phyloP scores from a whole-genome alignment of 2,888 invertebrate genomes.

The Drosophila pseudotakahashii region DNA sequence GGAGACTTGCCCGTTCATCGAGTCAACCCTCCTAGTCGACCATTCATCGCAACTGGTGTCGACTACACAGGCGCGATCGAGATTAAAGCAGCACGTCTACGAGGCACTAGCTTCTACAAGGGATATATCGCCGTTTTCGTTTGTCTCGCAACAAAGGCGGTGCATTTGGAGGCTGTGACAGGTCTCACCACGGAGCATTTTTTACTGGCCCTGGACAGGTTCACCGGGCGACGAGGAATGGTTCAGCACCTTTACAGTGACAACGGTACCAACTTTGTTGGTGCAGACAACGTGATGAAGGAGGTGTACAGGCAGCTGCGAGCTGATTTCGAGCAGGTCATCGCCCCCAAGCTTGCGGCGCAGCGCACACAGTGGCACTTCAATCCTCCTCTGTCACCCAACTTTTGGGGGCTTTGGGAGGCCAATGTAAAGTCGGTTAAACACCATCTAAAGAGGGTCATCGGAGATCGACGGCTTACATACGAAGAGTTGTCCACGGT shows the following conservation, averaged over 20 bases:
- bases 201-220: neutral
- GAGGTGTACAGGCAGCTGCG: neutral
- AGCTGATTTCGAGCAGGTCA: neutral
- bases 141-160: neutral
- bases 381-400: neutral
- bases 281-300: neutral
- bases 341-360: neutral
- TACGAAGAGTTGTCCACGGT: neutral
- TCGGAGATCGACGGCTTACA: neutral
- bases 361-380: neutral
- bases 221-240: neutral
- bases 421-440: neutral
- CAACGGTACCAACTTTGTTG: neutral
- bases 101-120: neutral
- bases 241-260: neutral
- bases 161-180: neutral
- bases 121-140: neutral
- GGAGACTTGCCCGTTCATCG: no score
- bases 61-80: neutral
- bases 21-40: no score
- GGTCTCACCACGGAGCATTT: neutral
- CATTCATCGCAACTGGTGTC: neutral
- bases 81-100: neutral
- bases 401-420: neutral
- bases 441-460: neutral